Conservation (phyloP, 23 tunicate genomes). For the Halocynthia roretzi region DNA sequence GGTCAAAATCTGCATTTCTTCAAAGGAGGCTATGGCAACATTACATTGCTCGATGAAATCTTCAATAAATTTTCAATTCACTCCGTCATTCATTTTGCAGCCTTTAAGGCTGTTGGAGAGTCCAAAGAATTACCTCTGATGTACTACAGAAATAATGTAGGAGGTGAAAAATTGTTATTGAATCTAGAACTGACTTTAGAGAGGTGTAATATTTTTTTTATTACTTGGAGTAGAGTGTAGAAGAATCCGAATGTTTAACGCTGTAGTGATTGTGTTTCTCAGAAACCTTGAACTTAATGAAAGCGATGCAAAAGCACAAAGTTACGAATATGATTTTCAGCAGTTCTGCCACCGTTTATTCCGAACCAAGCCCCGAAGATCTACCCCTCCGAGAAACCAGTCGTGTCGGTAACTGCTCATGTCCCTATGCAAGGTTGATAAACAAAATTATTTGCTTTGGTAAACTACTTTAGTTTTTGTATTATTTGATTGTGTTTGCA, state of each 20-base stretch:
- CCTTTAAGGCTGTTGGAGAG: slow-evolving; percentile 99
- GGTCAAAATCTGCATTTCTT: slow-evolving; percentile 27
- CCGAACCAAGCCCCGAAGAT: slow-evolving; percentile 75
- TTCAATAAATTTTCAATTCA: slow-evolving; percentile 37
- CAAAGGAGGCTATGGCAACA: slow-evolving; percentile 69
- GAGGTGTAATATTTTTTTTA: neutral
- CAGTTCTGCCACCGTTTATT: slow-evolving; percentile 95
- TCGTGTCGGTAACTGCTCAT: slow-evolving; percentile 66
- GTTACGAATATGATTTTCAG: slow-evolving; percentile 86
- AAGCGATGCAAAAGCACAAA: slow-evolving; percentile 49
- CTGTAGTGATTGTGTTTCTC: neutral
- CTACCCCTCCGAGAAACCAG: slow-evolving; percentile 63
- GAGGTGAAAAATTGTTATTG: slow-evolving; percentile 17
- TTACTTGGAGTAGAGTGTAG: neutral
- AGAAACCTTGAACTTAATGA: slow-evolving; percentile 42
- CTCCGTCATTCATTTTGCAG: slow-evolving; percentile 93
- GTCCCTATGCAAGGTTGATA: slow-evolving; percentile 78
- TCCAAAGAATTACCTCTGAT: slow-evolving; percentile 74
- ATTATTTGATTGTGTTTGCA: slow-evolving; percentile 7
- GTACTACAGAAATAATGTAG: slow-evolving; percentile 86
- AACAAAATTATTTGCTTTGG: neutral
- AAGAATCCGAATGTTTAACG: too few species aligned
- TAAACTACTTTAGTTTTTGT: neutral
- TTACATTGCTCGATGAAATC: slow-evolving; percentile 32
- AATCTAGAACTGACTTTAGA: neutral